Base-by-base conservation (phyloP, 2,797 vertebrate genomes). In the Gallinago stenura region DNA sequence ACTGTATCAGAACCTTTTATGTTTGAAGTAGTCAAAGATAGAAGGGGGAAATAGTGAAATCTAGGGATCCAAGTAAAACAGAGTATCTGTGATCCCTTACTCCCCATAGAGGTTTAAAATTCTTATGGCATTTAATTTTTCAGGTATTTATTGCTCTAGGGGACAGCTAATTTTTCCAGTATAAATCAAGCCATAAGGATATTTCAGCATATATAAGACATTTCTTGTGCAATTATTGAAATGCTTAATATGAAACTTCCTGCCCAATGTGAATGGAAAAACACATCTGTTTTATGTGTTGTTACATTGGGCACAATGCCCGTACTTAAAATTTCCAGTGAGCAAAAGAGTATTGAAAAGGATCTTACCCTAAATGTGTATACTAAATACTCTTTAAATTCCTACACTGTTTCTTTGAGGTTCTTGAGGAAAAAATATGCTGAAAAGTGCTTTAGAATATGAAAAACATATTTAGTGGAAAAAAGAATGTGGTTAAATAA, bases 281-380 rank as follows among this genome's bases (percentile, higher is more conserved):
- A 95, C 95, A 97, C 97, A 96, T 98, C 97, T 98, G 98, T 88
- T 98, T 97, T 97, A 96, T 97, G 95, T 97, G 97, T 97, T 97
- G 96, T 97, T 97, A 96, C 89, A 81, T 81, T 97, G 97, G 97
- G 97, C 98, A 97, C 80, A 83, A 90, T 97, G 97, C 97, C 98
- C 88, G 0, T 88, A 73, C 85, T 96, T 97, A 95, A 97, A 97
- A 96, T 97, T 98, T 98, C 97, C 97, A 98, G 91, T 80, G 88
- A 75, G 31, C 84, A 93, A 94, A 90, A 92, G 87, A 95, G 76
- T 85, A 95, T 39, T 96, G 95, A 97, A 97, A 95, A 79, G 54
- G 70, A 95, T 96, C 96, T 96, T 96, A 73, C 83, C 79, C 93
- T 92, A 88, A 88, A 77, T 84, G 86, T 92, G 77, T 89, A 88